phyloP scores from a whole-genome alignment of 1,140 invertebrate species.

The Trachymyrmex cornetzi region DNA sequence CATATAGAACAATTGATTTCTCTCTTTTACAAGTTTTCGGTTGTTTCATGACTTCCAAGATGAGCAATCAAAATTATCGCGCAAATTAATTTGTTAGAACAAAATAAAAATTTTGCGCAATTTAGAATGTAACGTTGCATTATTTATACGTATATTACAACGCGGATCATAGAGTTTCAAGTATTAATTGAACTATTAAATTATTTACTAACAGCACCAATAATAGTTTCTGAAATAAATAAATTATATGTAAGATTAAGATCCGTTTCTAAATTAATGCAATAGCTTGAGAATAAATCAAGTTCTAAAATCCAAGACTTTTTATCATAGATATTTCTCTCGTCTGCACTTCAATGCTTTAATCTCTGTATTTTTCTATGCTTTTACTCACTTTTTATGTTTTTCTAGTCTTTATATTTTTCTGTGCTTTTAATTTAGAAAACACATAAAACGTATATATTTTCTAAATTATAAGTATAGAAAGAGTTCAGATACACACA shows the following conservation, averaged over 20 bases:
- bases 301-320: neutral
- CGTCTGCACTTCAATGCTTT: neutral
- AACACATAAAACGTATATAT: neutral
- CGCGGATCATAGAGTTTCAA: neutral
- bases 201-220: neutral
- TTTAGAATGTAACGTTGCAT: neutral
- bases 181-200: neutral
- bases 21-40: neutral
- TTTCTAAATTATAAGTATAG: no score
- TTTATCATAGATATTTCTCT: neutral
- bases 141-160: neutral
- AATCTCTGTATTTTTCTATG: no score
- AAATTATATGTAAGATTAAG: neutral
- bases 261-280: neutral
- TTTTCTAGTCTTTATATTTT: no score
- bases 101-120: neutral
- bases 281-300: neutral
- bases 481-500: no score
- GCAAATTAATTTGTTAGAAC: neutral
- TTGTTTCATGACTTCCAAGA: neutral
- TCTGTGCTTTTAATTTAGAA: neutral
- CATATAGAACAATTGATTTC: neutral
- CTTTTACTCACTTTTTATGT: no score
- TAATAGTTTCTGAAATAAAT: neutral
- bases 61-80: neutral